Conservation (phyloP, 1,140 invertebrate species). For the Euglossa dilemma region DNA sequence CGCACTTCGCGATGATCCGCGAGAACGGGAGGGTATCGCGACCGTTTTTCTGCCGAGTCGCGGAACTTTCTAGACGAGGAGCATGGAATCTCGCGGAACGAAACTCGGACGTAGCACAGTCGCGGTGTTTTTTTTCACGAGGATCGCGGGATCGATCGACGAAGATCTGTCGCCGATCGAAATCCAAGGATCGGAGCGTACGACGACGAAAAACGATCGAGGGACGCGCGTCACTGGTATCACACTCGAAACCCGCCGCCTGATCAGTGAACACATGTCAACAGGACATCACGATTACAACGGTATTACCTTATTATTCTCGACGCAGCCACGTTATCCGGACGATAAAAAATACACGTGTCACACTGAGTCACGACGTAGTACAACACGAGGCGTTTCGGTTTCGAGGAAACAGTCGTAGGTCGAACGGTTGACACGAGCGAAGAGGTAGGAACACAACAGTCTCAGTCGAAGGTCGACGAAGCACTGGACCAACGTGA, state of each 20-base stretch:
- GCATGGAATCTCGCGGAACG: too few relatives aligned
- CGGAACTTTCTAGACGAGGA: not conserved
- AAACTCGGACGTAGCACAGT: not conserved
- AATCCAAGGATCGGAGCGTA: not conserved
- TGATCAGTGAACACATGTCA: constrained; percentile 22
- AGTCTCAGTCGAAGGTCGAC: constrained; percentile 54
- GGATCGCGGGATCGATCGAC: not conserved
- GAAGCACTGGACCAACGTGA: constrained; percentile 46
- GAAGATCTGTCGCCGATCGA: not conserved
- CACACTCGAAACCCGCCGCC: constrained; percentile 36
- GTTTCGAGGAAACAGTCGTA: constrained; percentile 21
- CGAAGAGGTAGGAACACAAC: constrained; percentile 47
- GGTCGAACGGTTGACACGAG: constrained; percentile 16
- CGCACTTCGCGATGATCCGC: constrained; percentile 1
- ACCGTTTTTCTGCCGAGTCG: not conserved
- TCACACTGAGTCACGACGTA: constrained; percentile 65
- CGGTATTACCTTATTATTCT: constrained; percentile 68
- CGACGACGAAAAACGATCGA: not conserved
- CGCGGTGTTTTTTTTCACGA: too few relatives aligned
- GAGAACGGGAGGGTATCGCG: not conserved
- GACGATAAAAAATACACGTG: constrained; percentile 61
- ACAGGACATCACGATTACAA: constrained; percentile 29
- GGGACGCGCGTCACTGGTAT: constrained; percentile 23
- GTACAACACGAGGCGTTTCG: not conserved
- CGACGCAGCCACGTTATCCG: constrained; percentile 65